phyloP scores from a whole-genome alignment of 2,113 vertebrate species.

The Corythornis madagascariensis region DNA sequence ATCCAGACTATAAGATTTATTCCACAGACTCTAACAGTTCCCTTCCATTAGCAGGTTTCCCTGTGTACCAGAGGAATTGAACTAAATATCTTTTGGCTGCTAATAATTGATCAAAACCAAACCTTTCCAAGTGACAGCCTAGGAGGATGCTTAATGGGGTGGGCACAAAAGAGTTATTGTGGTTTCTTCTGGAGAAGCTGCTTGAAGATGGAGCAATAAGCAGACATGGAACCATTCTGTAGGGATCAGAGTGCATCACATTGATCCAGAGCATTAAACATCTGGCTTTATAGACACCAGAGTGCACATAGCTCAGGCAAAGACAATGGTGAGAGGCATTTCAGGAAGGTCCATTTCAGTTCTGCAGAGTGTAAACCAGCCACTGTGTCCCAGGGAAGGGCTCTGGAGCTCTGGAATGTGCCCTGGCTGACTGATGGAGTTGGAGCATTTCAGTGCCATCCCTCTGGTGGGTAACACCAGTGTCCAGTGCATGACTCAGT shows the following conservation, averaged over 20 bases:
- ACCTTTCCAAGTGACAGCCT: background rate
- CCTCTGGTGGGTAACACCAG: background rate
- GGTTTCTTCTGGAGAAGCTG: background rate
- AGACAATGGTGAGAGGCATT: background rate
- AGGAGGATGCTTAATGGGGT: background rate
- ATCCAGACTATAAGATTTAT: background rate
- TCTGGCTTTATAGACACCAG: no score
- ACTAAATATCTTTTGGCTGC: background rate
- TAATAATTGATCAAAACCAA: background rate
- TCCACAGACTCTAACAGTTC: background rate
- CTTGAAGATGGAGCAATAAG: background rate
- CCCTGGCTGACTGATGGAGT: background rate
- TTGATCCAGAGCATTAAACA: no score
- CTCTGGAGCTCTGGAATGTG: background rate
- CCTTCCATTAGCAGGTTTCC: background rate
- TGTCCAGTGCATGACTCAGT: background rate
- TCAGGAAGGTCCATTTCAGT: background rate
- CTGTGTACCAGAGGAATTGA: background rate
- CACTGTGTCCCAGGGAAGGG: background rate
- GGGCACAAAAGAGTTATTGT: background rate
- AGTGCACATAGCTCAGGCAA: background rate
- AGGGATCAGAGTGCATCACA: background rate
- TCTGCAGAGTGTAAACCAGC: background rate
- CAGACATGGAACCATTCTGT: background rate
- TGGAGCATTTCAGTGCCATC: background rate